Evolutionary conservation across 2,888 invertebrate species (phyloP), one percentile per base, ranked within the genome.

Genomic region (Perdita meconis): DNA sequence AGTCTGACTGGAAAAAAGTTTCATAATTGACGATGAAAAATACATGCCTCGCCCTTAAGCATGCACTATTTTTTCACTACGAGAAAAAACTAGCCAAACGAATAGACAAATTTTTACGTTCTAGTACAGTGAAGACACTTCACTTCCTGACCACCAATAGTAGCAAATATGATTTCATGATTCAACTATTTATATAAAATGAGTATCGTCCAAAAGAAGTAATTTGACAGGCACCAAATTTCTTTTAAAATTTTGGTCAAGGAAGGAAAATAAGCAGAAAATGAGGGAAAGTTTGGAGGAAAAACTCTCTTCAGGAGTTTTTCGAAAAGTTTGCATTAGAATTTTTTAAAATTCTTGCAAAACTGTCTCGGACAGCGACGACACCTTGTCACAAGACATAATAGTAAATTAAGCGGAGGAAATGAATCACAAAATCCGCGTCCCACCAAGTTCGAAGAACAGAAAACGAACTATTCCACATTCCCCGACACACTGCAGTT

Each of bases 1-100:
- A 53, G 63, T 67, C 24, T 38, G 69, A 55, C 51, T 59, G 66
- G 47, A 68, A 24, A 64, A 56, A 61, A 66, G 16, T 63, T 30
- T 57, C 34, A 63, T 47, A 71, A 71, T 55, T 19, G 19, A 30
- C 44, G 60, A 61, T 34, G 38, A 66, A 61, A 66, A 65, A 19
- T 22, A n/a, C 5, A 10, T 16, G 13, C 24, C 16, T 30, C 66
- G 34, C 3, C 42, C 19, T 26, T 30, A 4, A 61, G 19, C 44
- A 1, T 19, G 24, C 36, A n/a, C 8, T 8, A 34, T 16, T 44
- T 34, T n/a, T 13, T 8, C 12, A 4, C n/a, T 1, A 12, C 16
- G 12, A 40, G n/a, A 40, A 26, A 12, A 2, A 53, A 44, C 10
- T 6, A 50, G 30, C 47, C 6, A 44, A 59, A 50, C 30, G 0